A percentile compares a stretch with the other conserved stretches of the same genome.
These are phyloP conservation scores for Epinephelus lanceolatus DNA, from an alignment of 2,113 vertebrate genomes.

Conservation along the genomic window DNA sequence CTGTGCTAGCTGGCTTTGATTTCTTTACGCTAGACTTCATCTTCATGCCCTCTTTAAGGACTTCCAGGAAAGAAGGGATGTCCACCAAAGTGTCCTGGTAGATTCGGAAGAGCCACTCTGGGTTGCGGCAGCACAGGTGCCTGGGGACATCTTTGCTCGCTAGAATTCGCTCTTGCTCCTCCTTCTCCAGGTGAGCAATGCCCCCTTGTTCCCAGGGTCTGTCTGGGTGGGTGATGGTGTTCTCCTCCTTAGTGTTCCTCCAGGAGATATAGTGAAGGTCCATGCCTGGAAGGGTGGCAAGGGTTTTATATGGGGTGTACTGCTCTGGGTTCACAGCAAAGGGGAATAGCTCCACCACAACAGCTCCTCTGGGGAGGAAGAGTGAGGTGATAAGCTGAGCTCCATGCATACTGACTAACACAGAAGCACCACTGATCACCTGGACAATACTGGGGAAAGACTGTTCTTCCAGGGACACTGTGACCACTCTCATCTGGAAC, in stretches of 20 bases:
- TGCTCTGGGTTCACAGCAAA: conserved; percentile 97
- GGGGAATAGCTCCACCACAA: conserved; percentile 94
- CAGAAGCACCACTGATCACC: conserved; percentile 90
- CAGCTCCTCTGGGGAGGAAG: conserved; percentile 93
- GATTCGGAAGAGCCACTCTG: conserved; percentile 97
- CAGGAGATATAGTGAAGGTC: conserved; percentile 95
- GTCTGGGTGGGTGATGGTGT: conserved; percentile 90
- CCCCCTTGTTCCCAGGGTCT: conserved; percentile 97
- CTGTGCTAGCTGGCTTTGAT: conserved; percentile 83
- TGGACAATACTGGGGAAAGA: conserved; percentile 89
- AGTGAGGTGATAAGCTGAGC: conserved; percentile 94
- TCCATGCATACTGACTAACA: conserved; percentile 97
- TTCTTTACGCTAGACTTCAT: conserved; percentile 85
- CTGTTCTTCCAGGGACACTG: conserved; percentile 94
- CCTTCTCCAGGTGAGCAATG: conserved; percentile 91
- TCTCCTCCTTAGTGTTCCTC: conserved; percentile 90
- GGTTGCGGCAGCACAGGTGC: conserved; percentile 96
- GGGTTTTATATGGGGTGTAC: conserved; percentile 96
- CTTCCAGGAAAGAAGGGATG: conserved; percentile 89
- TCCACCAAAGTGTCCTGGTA: conserved; percentile 98
- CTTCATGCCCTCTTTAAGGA: conserved; percentile 88
- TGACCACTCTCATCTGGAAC: conserved; percentile 96
- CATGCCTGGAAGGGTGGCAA: conserved; percentile 94
- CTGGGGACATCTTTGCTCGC: conserved; percentile 92
- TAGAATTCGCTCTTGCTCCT: conserved; percentile 91